Conservation (phyloP, 2,797 vertebrate genomes). For the Falco novaeseelandiae region DNA sequence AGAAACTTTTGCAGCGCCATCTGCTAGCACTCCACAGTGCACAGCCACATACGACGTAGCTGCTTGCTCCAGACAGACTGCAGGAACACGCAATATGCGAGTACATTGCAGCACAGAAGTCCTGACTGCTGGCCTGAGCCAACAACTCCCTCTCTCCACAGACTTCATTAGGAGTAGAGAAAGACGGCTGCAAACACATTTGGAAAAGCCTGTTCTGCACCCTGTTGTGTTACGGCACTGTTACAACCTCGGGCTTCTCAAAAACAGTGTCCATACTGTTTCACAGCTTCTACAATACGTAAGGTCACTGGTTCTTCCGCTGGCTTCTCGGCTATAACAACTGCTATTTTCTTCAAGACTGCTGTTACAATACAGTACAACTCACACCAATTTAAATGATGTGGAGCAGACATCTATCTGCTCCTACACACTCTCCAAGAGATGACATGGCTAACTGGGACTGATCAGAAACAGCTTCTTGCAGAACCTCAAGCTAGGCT, state of each 20-base stretch:
- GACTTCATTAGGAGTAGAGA: neutral
- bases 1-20: fast-evolving
- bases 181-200: neutral
- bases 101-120: neutral
- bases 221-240: neutral
- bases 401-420: neutral
- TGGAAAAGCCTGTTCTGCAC: neutral
- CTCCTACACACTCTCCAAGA: neutral
- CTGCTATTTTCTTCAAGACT: neutral
- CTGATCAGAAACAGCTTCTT: slow-evolving; percentile 38
- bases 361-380: neutral
- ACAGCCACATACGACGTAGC: neutral
- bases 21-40: fast-evolving
- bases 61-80: neutral
- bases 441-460: neutral
- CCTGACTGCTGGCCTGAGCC: neutral
- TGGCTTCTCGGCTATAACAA: neutral
- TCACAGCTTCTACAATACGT: neutral
- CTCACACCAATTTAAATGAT: neutral
- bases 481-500: neutral
- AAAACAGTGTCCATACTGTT: neutral
- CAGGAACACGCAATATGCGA: neutral
- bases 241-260: neutral
- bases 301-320: neutral
- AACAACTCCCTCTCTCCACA: neutral